phyloP scores from a whole-genome alignment of 2,113 vertebrate genomes.

The Chionomys nivalis region DNA sequence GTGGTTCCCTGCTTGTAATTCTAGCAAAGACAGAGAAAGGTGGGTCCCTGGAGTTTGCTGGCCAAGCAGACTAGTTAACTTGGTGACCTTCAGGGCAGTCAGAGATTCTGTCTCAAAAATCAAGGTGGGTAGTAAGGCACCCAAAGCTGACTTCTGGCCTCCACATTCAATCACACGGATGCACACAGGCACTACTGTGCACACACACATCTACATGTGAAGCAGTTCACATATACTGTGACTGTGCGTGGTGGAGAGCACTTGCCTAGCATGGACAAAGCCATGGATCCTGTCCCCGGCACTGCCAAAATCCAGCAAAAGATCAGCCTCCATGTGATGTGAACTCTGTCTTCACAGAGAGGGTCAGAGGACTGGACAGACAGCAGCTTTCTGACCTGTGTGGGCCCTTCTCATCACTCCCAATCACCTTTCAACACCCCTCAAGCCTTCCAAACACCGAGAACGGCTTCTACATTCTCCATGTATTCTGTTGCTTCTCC shows the following conservation, averaged over 20 bases:
- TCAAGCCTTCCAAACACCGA: background rate
- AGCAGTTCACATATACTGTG: too few species aligned
- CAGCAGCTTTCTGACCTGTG: background rate
- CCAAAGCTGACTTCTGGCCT: background rate
- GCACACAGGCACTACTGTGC: background rate
- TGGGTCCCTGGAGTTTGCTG: background rate
- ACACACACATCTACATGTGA: background rate
- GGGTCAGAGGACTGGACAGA: background rate
- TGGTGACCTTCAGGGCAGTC: background rate
- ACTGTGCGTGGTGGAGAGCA: background rate
- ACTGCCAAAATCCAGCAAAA: background rate
- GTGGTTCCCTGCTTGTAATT: background rate
- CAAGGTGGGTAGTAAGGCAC: background rate
- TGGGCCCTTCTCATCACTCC: background rate
- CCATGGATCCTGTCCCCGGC: too few species aligned
- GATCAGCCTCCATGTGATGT: background rate
- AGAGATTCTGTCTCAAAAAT: background rate
- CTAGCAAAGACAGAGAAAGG: background rate
- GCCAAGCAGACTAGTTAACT: background rate
- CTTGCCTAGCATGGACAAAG: background rate
- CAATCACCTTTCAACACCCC: background rate
- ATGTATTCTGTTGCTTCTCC: background rate
- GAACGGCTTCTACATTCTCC: background rate
- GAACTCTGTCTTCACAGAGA: background rate
- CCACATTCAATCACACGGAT: background rate